Conservation (phyloP, 64 coral and sea anemone species). For the Platygyra sinensis region DNA sequence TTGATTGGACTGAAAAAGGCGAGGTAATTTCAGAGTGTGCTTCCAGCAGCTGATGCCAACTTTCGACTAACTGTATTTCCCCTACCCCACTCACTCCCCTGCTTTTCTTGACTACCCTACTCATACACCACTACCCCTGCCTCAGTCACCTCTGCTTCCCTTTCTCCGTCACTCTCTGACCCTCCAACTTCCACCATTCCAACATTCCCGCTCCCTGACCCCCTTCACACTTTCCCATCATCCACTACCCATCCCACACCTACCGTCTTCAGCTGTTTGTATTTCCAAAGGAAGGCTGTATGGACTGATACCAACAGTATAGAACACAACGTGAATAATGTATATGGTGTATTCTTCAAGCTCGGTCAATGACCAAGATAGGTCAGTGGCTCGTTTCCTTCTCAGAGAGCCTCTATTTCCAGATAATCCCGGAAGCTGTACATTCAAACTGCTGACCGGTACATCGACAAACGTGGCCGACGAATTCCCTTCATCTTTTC, state of each 20-base stretch:
- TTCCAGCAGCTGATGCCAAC: too few species aligned
- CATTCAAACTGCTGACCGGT: not conserved
- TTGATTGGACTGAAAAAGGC: too few species aligned
- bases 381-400: not conserved
- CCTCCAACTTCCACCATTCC: too few species aligned
- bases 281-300: not conserved
- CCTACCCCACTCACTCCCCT: too few species aligned
- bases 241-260: not conserved
- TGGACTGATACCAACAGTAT: not conserved
- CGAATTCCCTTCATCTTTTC: constrained; percentile 9
- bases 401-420: not conserved
- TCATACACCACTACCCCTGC: too few species aligned
- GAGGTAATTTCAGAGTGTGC: too few species aligned
- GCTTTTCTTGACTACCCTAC: too few species aligned
- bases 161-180: too few species aligned
- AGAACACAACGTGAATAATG: not conserved
- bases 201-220: not conserved
- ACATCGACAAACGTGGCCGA: not conserved
- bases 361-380: not conserved
- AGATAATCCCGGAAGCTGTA: not conserved
- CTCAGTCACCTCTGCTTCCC: too few species aligned
- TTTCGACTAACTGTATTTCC: too few species aligned
- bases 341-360: not conserved
- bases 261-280: not conserved
- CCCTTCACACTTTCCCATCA: not conserved